Conservation (phyloP, 2,888 invertebrate genomes). For the Branchinecta sandiegonensis region DNA sequence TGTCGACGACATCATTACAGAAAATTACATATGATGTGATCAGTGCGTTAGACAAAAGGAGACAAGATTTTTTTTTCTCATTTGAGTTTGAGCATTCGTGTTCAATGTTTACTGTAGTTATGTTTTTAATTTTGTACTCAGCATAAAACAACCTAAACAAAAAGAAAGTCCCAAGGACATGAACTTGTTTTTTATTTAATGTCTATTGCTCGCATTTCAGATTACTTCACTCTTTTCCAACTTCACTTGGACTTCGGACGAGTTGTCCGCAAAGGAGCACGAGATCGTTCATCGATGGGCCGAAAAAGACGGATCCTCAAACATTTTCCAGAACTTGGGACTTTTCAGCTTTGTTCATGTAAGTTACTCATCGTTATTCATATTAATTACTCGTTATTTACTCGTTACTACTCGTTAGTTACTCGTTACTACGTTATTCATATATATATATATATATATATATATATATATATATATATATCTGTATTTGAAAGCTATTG, state of each 20-base stretch:
- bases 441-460: conserved; percentile 8
- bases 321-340: conserved; percentile 68
- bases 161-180: no score
- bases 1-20: no score
- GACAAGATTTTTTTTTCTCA: no score
- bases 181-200: no score
- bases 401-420: background rate
- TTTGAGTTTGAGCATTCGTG: no score
- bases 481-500: background rate
- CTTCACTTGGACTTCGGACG: conserved; percentile 78
- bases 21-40: no score
- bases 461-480: conserved; percentile 8
- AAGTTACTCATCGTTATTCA: conserved; percentile 37
- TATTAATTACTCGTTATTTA: background rate
- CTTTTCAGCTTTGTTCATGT: conserved; percentile 74
- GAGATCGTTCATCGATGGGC: conserved; percentile 74
- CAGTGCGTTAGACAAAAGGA: no score
- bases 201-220: conserved; percentile 33
- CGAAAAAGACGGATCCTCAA: conserved; percentile 40
- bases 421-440: background rate
- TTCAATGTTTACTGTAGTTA: no score
- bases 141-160: no score
- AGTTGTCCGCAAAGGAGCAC: conserved; percentile 65
- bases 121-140: no score
- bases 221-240: conserved; percentile 76